phyloP scores from a whole-genome alignment of 2,113 vertebrate species.

The Cyprinus carpio region DNA sequence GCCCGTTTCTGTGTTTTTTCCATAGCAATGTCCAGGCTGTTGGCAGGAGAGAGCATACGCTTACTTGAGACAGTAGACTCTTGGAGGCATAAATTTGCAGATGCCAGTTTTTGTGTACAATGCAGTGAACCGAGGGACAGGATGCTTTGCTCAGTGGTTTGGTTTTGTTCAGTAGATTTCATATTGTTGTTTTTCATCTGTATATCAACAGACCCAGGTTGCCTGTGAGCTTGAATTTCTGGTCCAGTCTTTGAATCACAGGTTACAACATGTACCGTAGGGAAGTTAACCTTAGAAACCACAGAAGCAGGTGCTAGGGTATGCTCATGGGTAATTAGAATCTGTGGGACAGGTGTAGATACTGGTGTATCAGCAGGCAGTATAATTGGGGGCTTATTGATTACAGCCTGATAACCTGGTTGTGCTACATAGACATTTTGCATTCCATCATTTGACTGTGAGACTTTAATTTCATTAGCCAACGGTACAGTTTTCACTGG shows the following conservation, averaged over 20 bases:
- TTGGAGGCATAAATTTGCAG: slow-evolving; percentile 87
- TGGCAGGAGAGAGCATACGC: slow-evolving; percentile 96
- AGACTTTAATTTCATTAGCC: slow-evolving; percentile 66
- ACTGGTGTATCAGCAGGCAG: slow-evolving; percentile 76
- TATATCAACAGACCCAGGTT: slow-evolving; percentile 67
- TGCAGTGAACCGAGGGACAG: slow-evolving; percentile 72
- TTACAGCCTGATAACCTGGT: slow-evolving; percentile 67
- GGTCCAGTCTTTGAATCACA: slow-evolving; percentile 70
- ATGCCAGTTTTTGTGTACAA: slow-evolving; percentile 80
- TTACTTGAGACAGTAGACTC: slow-evolving; percentile 93
- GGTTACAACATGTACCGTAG: slow-evolving; percentile 67
- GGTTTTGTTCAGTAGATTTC: slow-evolving; percentile 61
- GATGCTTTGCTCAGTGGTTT: slow-evolving; percentile 64
- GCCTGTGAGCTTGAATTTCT: slow-evolving; percentile 72
- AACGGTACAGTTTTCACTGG: slow-evolving; percentile 75
- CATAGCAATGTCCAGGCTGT: slow-evolving; percentile 98
- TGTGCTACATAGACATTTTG: slow-evolving; percentile 74
- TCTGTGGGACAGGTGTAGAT: slow-evolving; percentile 83
- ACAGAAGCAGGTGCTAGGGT: slow-evolving; percentile 67
- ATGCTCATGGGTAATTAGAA: slow-evolving; percentile 92
- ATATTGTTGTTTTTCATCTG: slow-evolving; percentile 59
- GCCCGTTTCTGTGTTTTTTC: slow-evolving; percentile 97
- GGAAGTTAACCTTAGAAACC: slow-evolving; percentile 71
- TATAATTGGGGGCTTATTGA: slow-evolving; percentile 71
- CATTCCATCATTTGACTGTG: slow-evolving; percentile 71